phyloP scores from a whole-genome alignment of 2,888 invertebrate species.

The Cerastis rubricosa region DNA sequence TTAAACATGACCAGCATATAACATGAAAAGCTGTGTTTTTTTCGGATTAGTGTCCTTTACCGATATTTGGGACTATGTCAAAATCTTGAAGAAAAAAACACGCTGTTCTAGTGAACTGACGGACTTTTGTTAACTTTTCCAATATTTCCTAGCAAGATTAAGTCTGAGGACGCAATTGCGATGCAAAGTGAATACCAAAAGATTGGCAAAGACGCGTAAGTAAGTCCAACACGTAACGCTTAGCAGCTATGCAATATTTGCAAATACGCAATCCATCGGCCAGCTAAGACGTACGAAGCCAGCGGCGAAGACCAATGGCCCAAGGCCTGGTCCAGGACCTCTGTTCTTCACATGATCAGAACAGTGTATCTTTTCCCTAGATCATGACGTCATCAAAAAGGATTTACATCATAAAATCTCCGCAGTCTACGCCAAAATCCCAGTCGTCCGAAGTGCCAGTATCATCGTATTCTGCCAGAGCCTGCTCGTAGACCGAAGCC shows the following conservation, averaged over 20 bases:
- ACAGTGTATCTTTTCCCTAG: constrained; percentile 25
- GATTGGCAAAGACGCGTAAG: background rate
- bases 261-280: background rate
- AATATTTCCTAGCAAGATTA: background rate
- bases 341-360: background rate
- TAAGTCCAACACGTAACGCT: background rate
- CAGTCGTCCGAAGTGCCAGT: constrained; percentile 91
- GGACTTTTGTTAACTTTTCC: background rate
- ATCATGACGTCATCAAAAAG: constrained; percentile 18
- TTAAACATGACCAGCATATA: constrained; percentile 58
- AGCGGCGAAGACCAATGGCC: background rate
- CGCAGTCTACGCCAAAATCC: constrained; percentile 93
- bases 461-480: constrained; percentile 91
- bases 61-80: constrained; percentile 1
- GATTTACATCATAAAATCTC: constrained; percentile 93
- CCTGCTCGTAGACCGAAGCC: constrained; percentile 90
- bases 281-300: background rate
- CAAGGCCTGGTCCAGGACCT: background rate
- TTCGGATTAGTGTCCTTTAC: constrained; percentile 13
- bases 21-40: constrained; percentile 17
- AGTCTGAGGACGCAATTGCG: background rate
- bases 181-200: background rate
- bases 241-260: background rate
- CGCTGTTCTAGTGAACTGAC: constrained; percentile 15
- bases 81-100: constrained; percentile 29